Evolutionary conservation across 2,888 invertebrate genomes (phyloP).

Genomic region (Anoplius nigerrimus): DNA sequence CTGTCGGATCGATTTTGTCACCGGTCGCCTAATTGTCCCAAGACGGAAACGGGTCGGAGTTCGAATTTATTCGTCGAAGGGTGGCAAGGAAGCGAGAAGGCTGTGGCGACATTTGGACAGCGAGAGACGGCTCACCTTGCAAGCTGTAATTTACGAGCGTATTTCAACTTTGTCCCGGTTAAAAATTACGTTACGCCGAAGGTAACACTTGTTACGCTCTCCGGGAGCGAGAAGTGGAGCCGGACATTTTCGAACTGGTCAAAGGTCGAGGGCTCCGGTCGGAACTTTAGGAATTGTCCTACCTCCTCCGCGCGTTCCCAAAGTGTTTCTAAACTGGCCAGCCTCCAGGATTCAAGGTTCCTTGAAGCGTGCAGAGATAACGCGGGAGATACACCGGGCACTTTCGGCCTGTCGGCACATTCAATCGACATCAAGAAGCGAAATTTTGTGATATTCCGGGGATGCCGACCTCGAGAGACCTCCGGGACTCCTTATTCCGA

Average conservation of each 20-base stretch:
- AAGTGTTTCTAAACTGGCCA: too few relatives aligned
- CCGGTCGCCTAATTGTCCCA: conserved; percentile 51
- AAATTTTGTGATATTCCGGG: conserved; percentile 51
- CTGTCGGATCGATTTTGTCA: conserved; percentile 50
- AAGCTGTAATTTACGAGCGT: conserved; percentile 29
- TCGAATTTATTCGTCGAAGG: conserved; percentile 48
- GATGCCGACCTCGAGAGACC: conserved; percentile 48
- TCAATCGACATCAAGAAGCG: conserved; percentile 24
- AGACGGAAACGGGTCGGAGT: conserved; percentile 36
- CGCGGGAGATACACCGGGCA: background rate
- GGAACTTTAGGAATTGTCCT: background rate
- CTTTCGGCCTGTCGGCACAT: conserved; percentile 9
- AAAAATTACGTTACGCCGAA: too few relatives aligned
- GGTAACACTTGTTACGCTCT: too few relatives aligned
- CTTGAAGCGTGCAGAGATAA: conserved; percentile 3
- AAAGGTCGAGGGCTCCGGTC: background rate
- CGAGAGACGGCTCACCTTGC: conserved; percentile 32
- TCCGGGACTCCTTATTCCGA: conserved; percentile 51
- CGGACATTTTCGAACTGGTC: background rate
- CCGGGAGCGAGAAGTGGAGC: background rate
- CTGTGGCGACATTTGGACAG: conserved; percentile 62
- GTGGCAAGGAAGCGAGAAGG: conserved; percentile 41
- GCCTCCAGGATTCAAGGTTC: background rate
- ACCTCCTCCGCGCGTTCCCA: background rate
- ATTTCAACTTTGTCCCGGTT: background rate